Conservation (phyloP, 64 coral and sea anemone genomes). For the Actinia equina region DNA sequence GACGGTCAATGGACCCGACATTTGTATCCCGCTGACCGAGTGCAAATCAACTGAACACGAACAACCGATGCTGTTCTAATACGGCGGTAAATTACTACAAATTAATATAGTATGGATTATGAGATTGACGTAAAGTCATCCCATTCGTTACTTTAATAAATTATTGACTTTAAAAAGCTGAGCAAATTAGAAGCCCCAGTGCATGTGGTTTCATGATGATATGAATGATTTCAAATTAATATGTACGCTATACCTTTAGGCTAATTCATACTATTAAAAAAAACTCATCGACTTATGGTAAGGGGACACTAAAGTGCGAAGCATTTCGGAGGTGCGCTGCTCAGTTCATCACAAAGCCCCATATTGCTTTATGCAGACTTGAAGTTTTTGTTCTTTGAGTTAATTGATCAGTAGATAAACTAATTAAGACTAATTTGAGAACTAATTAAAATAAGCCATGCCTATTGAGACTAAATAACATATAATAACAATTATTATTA, state of each 20-base stretch:
- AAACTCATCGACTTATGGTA: background rate
- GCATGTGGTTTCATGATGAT: background rate
- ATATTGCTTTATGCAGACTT: background rate
- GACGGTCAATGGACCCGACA: background rate
- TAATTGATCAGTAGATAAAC: background rate
- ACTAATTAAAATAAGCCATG: constrained; percentile 2
- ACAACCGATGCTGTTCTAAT: background rate
- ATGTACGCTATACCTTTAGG: background rate
- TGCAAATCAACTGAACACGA: background rate
- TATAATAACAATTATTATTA: no score
- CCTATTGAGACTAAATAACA: background rate
- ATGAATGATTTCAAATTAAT: background rate
- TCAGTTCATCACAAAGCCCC: no score
- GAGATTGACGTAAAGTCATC: background rate
- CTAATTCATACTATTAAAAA: background rate
- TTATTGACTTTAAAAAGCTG: background rate
- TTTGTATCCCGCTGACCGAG: background rate
- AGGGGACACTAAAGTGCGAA: background rate
- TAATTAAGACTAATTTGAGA: background rate
- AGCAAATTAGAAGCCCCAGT: background rate
- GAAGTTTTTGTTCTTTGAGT: background rate
- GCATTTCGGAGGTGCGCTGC: background rate
- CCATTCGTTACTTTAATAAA: background rate
- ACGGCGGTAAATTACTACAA: background rate
- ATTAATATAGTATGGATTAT: background rate